These are phyloP conservation scores for Notocelia uddmanniana DNA, from an alignment of 2,888 invertebrate genomes.

Conservation along the genomic window DNA sequence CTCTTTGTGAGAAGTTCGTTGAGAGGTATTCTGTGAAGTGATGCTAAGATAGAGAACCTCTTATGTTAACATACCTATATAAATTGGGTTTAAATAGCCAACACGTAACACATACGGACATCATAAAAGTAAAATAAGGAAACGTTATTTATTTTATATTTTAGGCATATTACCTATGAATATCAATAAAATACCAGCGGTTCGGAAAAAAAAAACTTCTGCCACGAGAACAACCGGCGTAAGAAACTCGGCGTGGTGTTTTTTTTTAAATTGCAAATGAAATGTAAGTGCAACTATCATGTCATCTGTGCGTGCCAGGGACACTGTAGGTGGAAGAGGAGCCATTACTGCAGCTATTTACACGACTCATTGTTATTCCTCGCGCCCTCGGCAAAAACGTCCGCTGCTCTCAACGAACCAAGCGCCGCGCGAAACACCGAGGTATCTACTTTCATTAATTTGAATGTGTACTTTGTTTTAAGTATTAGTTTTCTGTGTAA, in stretches of 20 bases:
- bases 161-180: no score
- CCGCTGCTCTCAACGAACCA: conserved; percentile 41
- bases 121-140: no score
- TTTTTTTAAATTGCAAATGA: no score
- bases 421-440: conserved; percentile 21
- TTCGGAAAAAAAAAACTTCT: no score
- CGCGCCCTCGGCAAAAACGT: conserved; percentile 53
- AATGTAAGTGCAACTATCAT: conserved; percentile 12
- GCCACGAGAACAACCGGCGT: no score
- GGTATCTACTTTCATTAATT: conserved; percentile 42
- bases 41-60: no score
- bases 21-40: not conserved
- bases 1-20: not conserved
- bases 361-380: conserved; percentile 57
- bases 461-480: conserved; percentile 25
- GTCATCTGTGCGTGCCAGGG: not conserved
- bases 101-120: no score
- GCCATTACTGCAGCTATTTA: conserved; percentile 56
- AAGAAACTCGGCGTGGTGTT: no score
- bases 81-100: no score
- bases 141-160: no score
- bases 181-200: no score
- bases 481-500: conserved; percentile 19
- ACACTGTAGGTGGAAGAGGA: conserved; percentile 32
- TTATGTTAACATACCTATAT: no score